phyloP scores from a whole-genome alignment of 2,888 invertebrate genomes.

The Tetragnatha montana region DNA sequence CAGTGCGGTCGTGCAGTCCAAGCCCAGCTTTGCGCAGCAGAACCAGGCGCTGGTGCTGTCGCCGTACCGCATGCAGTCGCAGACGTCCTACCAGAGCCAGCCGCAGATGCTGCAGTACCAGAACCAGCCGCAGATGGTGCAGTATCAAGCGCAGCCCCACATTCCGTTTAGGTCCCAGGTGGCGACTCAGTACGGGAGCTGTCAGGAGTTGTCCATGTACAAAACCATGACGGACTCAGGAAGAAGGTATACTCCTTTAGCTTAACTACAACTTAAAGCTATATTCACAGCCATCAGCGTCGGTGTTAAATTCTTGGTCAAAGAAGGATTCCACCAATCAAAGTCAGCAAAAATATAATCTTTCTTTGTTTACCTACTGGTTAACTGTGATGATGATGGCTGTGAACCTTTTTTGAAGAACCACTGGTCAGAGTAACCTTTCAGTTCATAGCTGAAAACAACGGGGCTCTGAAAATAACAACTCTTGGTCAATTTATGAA shows the following conservation, averaged over 20 bases:
- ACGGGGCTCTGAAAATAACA: no score
- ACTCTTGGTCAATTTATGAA: no score
- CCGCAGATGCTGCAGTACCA: conserved; percentile 45
- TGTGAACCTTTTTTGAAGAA: no score
- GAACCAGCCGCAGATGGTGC: conserved; percentile 47
- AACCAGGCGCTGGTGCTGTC: conserved; percentile 19
- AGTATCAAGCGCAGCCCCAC: conserved; percentile 40
- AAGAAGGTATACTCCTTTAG: not conserved
- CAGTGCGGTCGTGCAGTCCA: not conserved
- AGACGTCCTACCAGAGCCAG: conserved; percentile 26
- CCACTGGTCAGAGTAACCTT: no score
- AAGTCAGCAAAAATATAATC: no score
- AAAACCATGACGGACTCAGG: conserved; percentile 35
- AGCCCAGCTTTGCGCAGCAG: conserved; percentile 1
- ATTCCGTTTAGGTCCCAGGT: conserved; percentile 12
- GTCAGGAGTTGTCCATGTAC: conserved; percentile 34
- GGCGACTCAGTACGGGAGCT: conserved; percentile 24
- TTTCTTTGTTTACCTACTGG: no score
- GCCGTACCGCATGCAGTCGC: conserved; percentile 8
- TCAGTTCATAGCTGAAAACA: no score
- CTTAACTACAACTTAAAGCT: not conserved
- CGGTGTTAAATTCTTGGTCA: no score
- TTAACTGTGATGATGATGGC: no score
- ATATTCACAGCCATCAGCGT: no score
- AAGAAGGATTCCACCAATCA: no score